Evolutionary conservation across 2,888 invertebrate genomes (phyloP).

Genomic region (Fissipunctia ypsillon): DNA sequence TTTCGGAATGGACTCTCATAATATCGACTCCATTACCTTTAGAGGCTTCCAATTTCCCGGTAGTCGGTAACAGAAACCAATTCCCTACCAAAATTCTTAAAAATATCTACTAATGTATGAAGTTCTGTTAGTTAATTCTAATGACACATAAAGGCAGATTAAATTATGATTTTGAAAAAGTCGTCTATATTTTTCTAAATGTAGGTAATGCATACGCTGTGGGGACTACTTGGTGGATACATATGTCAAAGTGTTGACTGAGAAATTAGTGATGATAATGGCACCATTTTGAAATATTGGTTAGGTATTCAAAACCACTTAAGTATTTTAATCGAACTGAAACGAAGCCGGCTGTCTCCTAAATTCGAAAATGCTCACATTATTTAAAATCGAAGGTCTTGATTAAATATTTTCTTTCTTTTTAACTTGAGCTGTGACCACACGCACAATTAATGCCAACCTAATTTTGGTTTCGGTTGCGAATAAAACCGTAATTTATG

Average conservation of each 20-base stretch:
- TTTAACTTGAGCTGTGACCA: slow-evolving; percentile 67
- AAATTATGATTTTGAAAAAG: background rate
- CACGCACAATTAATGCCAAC: slow-evolving; percentile 79
- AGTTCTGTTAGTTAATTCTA: no score
- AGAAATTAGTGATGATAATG: background rate
- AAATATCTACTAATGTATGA: no score
- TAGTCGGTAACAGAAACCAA: no score
- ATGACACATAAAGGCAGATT: no score
- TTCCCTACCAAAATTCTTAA: no score
- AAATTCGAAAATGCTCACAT: slow-evolving; percentile 35
- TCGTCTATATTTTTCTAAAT: background rate
- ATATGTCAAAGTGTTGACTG: background rate
- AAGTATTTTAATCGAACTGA: background rate
- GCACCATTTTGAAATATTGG: background rate
- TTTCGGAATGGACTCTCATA: no score
- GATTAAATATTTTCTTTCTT: slow-evolving; percentile 57
- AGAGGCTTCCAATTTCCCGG: no score
- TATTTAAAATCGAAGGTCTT: slow-evolving; percentile 42
- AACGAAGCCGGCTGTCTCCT: slow-evolving; percentile 14
- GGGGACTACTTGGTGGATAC: background rate
- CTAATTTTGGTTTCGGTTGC: slow-evolving; percentile 80
- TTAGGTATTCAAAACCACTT: background rate
- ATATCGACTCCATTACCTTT: no score
- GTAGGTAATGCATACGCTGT: background rate
- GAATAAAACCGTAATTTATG: slow-evolving; percentile 86